Base-by-base conservation (phyloP, 2,113 vertebrate species). In the Strigops habroptila region DNA sequence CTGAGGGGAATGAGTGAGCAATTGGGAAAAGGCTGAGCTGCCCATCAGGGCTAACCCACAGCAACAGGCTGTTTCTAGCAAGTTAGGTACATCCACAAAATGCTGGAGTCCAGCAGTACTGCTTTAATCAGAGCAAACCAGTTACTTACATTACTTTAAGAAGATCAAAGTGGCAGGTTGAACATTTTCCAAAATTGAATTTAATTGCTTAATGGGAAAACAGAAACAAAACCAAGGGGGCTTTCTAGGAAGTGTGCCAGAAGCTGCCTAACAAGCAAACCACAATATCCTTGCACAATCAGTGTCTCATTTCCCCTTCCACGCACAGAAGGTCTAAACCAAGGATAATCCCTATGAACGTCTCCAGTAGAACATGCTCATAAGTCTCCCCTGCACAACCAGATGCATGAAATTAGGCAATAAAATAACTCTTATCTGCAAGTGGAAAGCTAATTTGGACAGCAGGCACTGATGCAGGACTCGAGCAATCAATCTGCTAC, bases 1-100 rank as follows among this genome's bases (percentile, higher is more conserved):
- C 33, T n/a, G 33, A 0, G 3, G 7, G n/a, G 25, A 44, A 18
- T 5, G 16, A 80, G 23, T 1, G 0, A 74, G 60, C 2, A 3
- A 25, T 24, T 27, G 35, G 4, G 6, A 18, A 23, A 13, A 19
- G 3, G 9, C n/a, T 35, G 46, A 71, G 44, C 33, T 71, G 57
- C 35, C 33, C 52, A 12, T 18, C 23, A 23, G 30, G 30, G 30
- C 43, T 74, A 49, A 69, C 18, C 30, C 35, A 46, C 48, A 69
- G 67, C 48, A 82, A 49, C 18, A 74, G 30, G 15, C 41, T 55
- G 27, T 39, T 95, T 70, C 41, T 51, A 44, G 12, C 33, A 73
- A 43, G 37, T 22, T 51, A 4, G 7, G 4, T 60, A 39, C 2
- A 1, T 30, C 43, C 25, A 27, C 59, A 63, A 35, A 49, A 15